These are phyloP conservation scores for Loripinus fragilis DNA, from an alignment of 2,888 invertebrate genomes.

Conservation along the genomic window DNA sequence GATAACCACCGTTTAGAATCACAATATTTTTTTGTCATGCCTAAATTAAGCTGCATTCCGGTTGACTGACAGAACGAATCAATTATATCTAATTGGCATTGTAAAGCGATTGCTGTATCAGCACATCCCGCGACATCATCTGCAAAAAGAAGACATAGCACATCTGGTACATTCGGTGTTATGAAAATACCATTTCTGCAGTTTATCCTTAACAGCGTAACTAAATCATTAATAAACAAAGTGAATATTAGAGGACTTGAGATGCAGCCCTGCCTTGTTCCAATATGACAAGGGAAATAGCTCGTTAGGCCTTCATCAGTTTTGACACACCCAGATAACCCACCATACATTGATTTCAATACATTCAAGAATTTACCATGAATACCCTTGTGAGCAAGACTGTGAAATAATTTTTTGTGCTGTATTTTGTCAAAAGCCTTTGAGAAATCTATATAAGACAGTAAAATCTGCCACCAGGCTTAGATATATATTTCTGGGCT, in stretches of 20 bases:
- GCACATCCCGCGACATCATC: neutral
- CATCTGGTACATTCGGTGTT: neutral
- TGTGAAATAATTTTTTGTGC: neutral
- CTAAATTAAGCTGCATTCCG: neutral
- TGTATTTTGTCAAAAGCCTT: neutral
- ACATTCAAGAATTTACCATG: neutral
- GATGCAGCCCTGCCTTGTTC: slow-evolving; percentile 5
- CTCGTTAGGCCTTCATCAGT: neutral
- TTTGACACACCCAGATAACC: neutral
- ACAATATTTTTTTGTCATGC: too few relatives aligned
- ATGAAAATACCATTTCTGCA: neutral
- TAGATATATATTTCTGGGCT: neutral
- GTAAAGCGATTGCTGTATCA: neutral
- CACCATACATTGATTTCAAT: neutral
- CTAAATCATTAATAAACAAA: neutral
- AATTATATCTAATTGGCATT: neutral
- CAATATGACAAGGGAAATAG: neutral
- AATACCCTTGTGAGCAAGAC: neutral
- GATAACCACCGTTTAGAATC: neutral
- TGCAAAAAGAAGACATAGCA: neutral
- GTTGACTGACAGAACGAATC: neutral
- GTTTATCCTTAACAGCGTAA: neutral
- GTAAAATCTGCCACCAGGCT: neutral
- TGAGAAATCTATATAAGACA: neutral
- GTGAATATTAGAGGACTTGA: neutral